A percentile compares a stretch with the other conserved stretches of the same genome.
Evolutionary conservation across 2,113 vertebrate genomes (phyloP).

Genomic region (Gambusia holbrooki): DNA sequence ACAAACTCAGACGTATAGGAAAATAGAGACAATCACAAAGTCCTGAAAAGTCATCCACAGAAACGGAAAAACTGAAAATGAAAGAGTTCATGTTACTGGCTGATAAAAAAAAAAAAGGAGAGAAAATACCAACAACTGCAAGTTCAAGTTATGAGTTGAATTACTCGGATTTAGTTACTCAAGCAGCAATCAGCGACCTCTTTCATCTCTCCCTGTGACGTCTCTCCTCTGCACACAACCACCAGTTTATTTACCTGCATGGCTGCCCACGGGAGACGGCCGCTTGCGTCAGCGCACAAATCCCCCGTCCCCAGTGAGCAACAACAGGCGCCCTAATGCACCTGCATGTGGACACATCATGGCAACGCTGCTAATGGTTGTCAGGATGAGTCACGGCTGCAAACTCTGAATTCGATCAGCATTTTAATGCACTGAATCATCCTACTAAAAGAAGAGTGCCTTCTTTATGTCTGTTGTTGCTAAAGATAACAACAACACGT

Average conservation of each 20-base stretch:
- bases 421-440: conserved; percentile 4
- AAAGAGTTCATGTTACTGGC: background rate
- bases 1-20: background rate
- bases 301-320: conserved; percentile 48
- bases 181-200: conserved; percentile 45
- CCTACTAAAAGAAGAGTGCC: background rate
- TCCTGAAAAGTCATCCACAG: background rate
- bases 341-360: conserved; percentile 41
- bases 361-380: conserved; percentile 51
- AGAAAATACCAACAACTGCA: background rate
- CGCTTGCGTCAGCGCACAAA: conserved; percentile 67
- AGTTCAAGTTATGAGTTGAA: background rate
- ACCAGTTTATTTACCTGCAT: conserved; percentile 67
- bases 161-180: background rate
- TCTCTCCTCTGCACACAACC: conserved; percentile 56
- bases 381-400: conserved; percentile 35
- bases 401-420: conserved; percentile 14
- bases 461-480: background rate
- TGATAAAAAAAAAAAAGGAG: too few relatives aligned
- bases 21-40: background rate
- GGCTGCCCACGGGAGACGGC: conserved; percentile 52
- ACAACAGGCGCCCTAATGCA: conserved; percentile 40
- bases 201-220: conserved; percentile 19
- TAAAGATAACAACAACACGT: background rate
- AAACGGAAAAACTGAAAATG: background rate